phyloP scores from a whole-genome alignment of 2,113 vertebrate genomes.

The Sinosuthora webbiana region DNA sequence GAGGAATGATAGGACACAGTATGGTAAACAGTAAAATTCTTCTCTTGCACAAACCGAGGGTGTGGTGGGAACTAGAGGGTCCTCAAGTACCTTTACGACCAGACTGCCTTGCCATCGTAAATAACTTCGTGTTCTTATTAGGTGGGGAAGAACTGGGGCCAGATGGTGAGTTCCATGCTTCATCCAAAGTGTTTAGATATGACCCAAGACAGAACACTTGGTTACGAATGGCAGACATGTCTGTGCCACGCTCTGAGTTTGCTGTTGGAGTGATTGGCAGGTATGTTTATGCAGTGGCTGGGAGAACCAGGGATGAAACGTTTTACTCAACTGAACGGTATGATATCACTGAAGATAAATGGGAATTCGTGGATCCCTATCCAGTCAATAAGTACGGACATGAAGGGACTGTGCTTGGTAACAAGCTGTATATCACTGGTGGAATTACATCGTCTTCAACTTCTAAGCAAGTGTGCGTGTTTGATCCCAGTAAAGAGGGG shows the following conservation, averaged over 20 bases:
- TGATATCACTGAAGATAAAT: slow-evolving; percentile 94
- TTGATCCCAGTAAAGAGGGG: slow-evolving; percentile 93
- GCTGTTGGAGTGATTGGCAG: slow-evolving; percentile 96
- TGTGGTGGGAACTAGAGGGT: slow-evolving; percentile 98
- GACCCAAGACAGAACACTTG: slow-evolving; percentile 97
- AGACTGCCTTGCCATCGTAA: slow-evolving; percentile 95
- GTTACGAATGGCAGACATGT: slow-evolving; percentile 98
- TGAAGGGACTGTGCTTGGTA: slow-evolving; percentile 93
- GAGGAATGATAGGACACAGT: slow-evolving; percentile 99
- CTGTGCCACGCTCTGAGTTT: slow-evolving; percentile 95
- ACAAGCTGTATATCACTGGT: slow-evolving; percentile 95
- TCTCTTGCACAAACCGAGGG: slow-evolving; percentile 92
- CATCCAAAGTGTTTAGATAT: slow-evolving; percentile 97
- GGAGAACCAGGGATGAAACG: slow-evolving; percentile 95
- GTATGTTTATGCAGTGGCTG: slow-evolving; percentile 95
- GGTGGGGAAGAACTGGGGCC: slow-evolving; percentile 97
- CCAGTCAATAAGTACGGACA: slow-evolving; percentile 98
- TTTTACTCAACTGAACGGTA: slow-evolving; percentile 98
- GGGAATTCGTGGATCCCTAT: slow-evolving; percentile 98
- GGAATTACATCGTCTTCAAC: slow-evolving; percentile 99
- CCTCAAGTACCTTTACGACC: slow-evolving; percentile 95
- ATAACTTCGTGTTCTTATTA: slow-evolving; percentile 96
- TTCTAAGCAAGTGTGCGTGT: slow-evolving; percentile 97
- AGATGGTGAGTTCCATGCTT: slow-evolving; percentile 97
- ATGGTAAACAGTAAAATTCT: slow-evolving; percentile 99